Evolutionary conservation across 1,140 invertebrate genomes (phyloP), one percentile per base, ranked within the genome.

Genomic region (Sinella curviseta): DNA sequence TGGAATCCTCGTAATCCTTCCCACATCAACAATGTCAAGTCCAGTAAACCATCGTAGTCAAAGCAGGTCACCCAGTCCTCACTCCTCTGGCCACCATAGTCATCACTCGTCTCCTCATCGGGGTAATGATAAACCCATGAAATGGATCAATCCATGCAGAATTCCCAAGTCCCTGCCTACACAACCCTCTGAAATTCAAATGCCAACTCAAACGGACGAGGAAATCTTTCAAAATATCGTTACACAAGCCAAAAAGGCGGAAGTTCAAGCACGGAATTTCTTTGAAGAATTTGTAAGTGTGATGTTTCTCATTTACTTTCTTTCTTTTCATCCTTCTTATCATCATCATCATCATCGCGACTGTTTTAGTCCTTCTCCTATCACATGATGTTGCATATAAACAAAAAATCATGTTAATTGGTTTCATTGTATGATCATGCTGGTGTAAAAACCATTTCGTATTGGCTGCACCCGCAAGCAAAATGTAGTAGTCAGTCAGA

Each of bases 71-170:
- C 4, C 20, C 26, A 77, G 76, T 26, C 35, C 74, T 24, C 39
- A 24, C 28, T 78, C 75, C 2, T 77, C 75, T 31, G 12, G 30
- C 28, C 75, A 77, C 54, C 48, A 73, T 48, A 70, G 78, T 70
- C 39, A 74, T 57, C 77, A 76, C 54, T 65, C 57, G 24, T 77
- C 74, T 65, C 77, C 70, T 30, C 70, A 78, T 54, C 79, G 76
- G 8, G 36, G 31, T 55, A 80, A 74, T 35, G 78, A 73, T 1
- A 65, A 57, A 16, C 79, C 81, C n/a, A 74, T 65, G 35, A 83
- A 83, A 26, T 83, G 81, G 81, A 76, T 83, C 14, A 83, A 83
- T 54, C 83, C 83, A 2, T 83, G 83, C 67, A 26, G 83, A 30
- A 82, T 83, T 34, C 79, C 81, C 1, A 35, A 73, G 14, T 34